phyloP scores from a whole-genome alignment of 1,140 invertebrate species.

The Plectrocnemia conspersa region DNA sequence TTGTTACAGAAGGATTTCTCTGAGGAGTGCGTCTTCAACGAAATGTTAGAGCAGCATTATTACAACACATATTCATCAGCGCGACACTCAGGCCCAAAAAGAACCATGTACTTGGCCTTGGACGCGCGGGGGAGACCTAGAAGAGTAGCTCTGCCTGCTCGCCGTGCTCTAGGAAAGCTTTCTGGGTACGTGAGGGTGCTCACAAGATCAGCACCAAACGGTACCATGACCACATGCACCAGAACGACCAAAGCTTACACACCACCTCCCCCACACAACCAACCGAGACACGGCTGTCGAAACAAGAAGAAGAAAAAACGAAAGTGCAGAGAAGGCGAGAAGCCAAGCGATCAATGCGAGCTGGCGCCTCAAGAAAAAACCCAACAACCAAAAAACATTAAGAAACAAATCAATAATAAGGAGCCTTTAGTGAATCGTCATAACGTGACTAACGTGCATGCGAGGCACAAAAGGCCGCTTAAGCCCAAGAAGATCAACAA shows the following conservation, averaged over 20 bases:
- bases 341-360: constrained; percentile 26
- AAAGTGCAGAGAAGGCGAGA: constrained; percentile 43
- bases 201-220: constrained; percentile 58
- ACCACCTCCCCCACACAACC: constrained; percentile 39
- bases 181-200: constrained; percentile 66
- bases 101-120: constrained; percentile 70
- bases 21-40: constrained; percentile 81
- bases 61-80: constrained; percentile 81
- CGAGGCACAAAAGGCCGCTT: constrained; percentile 25
- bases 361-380: background rate
- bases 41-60: constrained; percentile 75
- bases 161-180: constrained; percentile 64
- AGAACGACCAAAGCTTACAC: constrained; percentile 40
- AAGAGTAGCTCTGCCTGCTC: constrained; percentile 62
- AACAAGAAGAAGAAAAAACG: constrained; percentile 40
- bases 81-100: constrained; percentile 64
- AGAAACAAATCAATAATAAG: constrained; percentile 21
- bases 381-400: constrained; percentile 8
- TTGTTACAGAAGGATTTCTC: constrained; percentile 75
- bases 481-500: constrained; percentile 29
- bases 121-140: constrained; percentile 66
- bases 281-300: constrained; percentile 42
- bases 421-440: constrained; percentile 1
- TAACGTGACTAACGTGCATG: constrained; percentile 8
- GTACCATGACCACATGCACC: constrained; percentile 54